These are phyloP conservation scores for Lasioglossum albipes DNA, from an alignment of 1,140 invertebrate genomes.

Conservation along the genomic window DNA sequence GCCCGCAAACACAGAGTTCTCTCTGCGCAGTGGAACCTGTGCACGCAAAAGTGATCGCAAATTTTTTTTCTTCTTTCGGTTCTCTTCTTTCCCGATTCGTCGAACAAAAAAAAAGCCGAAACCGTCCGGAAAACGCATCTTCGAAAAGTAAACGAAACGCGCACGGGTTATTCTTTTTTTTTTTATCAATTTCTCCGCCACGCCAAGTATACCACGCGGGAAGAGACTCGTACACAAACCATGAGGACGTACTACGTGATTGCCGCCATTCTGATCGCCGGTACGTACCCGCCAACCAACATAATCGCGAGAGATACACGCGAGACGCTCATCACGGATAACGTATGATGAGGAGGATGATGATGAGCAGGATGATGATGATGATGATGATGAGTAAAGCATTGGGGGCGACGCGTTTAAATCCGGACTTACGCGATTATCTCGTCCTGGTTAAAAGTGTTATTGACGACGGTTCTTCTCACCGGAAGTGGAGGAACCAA, in stretches of 20 bases:
- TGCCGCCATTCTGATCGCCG: conserved; percentile 77
- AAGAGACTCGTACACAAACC: conserved; percentile 41
- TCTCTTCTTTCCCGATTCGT: conserved; percentile 36
- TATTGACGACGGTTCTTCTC: background rate
- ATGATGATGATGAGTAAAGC: no score
- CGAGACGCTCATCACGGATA: conserved; percentile 21
- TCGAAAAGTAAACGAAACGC: no score
- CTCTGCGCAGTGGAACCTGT: conserved; percentile 72
- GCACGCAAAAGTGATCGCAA: conserved; percentile 48
- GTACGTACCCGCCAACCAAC: conserved; percentile 70
- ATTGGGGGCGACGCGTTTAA: no score
- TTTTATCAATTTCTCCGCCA: background rate
- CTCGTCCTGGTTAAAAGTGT: background rate
- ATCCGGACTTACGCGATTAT: no score
- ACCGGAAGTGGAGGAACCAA: conserved; percentile 52
- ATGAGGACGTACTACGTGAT: conserved; percentile 78
- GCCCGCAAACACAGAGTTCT: conserved; percentile 77
- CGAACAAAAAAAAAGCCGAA: no score
- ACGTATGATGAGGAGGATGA: conserved; percentile 17
- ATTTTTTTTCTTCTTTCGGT: conserved; percentile 48
- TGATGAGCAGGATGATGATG: no score
- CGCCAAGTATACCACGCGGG: conserved; percentile 28
- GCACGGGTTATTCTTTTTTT: no score
- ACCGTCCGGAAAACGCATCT: no score
- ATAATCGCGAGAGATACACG: conserved; percentile 17